Evolutionary conservation across 2,113 vertebrate genomes (phyloP).

Genomic region (Rafetus swinhoei): DNA sequence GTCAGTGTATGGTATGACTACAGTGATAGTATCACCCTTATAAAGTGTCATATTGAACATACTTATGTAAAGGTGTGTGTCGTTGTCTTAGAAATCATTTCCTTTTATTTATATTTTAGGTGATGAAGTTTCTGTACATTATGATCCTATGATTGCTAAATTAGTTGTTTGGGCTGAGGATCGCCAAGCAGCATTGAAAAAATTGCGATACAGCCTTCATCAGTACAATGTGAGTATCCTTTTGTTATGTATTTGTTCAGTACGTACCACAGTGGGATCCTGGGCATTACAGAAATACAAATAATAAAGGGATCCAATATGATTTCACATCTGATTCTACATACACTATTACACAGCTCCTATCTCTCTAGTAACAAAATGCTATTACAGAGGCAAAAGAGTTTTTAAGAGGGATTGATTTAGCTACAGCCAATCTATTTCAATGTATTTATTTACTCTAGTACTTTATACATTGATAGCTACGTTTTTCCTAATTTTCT

Average conservation of each 20-base stretch:
- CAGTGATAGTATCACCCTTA: not conserved
- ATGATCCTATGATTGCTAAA: constrained; percentile 99
- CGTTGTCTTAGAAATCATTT: not conserved
- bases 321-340: not conserved
- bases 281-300: not conserved
- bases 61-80: not conserved
- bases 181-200: constrained; percentile 89
- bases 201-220: constrained; percentile 86
- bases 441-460: not conserved
- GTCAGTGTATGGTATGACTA: accelerated
- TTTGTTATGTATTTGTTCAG: not conserved
- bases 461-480: not conserved
- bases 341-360: not conserved
- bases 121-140: constrained; percentile 94
- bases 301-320: not conserved
- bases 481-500: not conserved
- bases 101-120: constrained; percentile 74
- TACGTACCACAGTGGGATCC: not conserved
- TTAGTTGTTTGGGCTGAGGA: constrained; percentile 96
- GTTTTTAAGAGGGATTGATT: not conserved
- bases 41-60: not conserved
- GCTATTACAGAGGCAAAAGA: not conserved
- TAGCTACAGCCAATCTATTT: not conserved
- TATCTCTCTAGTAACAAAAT: not conserved
- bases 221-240: constrained; percentile 92